Evolutionary conservation across 1,140 invertebrate species (phyloP), one percentile per base, ranked within the genome.

Genomic region (Hylaeus volcanicus): DNA sequence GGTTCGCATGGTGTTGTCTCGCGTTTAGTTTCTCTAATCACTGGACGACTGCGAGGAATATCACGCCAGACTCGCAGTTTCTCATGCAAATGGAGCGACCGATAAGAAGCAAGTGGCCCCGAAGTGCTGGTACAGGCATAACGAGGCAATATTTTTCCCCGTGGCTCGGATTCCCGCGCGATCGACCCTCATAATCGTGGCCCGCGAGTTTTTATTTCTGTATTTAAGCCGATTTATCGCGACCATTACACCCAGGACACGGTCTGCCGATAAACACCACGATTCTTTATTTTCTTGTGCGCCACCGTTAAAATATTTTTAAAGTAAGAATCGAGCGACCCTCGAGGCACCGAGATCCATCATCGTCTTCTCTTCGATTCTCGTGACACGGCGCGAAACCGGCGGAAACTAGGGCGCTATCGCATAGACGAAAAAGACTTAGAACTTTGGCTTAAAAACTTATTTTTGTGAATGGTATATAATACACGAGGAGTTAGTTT

Each of bases 51-150:
- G 4, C 14, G 11, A 43, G 6, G 71, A 68, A 56, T 74, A 73
- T 45, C 73, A 43, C 68, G 5, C 5, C 41, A 37, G 58, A 71
- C 51, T 74, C 56, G 75, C 74, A 71, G 69, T 71, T 74, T 73
- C 74, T 81, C 70, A 70, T 72, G 64, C 65, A 78, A 82, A 86
- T 78, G 83, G 65, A 66, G 63, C 71, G 66, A 45, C 66, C 65
- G 83, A 86, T 86, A 86, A 86, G 45, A 55, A 65, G 58, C 58
- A 77, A 77, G 56, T 84, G 79, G 51, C 41, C 74, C 26, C 55
- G 72, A 77, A 81, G 73, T 70, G 53, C 72, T 71, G 45, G 41
- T 60, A 53, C 61, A 56, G 26, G 55, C 37, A 64, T 65, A 81
- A 85, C 63, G 69, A 74, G 74, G 73, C 60, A 74, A 84, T 75